Percentiles rank a stretch among this genome's conserved stretches.
Conservation (phyloP, 2,797 vertebrate genomes). For the Acropternis orthonyx region DNA sequence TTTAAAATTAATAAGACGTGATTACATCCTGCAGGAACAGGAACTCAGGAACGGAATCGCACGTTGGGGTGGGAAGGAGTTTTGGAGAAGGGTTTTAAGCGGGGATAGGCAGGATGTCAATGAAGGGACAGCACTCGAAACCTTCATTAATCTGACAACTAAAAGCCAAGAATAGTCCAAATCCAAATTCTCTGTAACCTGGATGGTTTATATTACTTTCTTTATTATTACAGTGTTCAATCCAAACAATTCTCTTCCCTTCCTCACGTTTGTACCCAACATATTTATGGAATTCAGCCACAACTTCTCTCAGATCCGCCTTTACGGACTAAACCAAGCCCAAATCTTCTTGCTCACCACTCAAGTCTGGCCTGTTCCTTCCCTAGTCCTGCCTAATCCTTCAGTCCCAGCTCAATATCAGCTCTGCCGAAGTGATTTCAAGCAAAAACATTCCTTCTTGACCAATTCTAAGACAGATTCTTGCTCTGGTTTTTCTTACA, state of each 20-base stretch:
- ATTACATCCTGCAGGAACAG: slow-evolving; percentile 3
- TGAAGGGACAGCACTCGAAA: neutral
- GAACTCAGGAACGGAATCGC: neutral
- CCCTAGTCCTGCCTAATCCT: neutral
- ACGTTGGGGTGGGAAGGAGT: neutral
- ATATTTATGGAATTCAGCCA: neutral
- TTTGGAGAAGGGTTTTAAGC: neutral
- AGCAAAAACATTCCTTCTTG: neutral
- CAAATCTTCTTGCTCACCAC: neutral
- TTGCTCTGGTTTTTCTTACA: neutral
- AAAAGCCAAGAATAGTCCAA: neutral
- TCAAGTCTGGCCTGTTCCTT: neutral
- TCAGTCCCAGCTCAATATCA: neutral
- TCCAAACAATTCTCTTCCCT: neutral
- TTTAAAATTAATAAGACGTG: slow-evolving; percentile 54
- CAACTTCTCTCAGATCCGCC: neutral
- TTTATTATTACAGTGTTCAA: neutral
- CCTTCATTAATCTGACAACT: neutral
- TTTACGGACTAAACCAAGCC: neutral
- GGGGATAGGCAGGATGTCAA: too few species aligned
- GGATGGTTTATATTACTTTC: neutral
- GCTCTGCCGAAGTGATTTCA: neutral
- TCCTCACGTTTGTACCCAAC: fast-evolving
- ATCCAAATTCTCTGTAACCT: too few species aligned
- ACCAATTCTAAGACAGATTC: neutral